Evolutionary conservation across 2,888 invertebrate species (phyloP).

Genomic region (Scaptodrosophila latifasciaeformis): DNA sequence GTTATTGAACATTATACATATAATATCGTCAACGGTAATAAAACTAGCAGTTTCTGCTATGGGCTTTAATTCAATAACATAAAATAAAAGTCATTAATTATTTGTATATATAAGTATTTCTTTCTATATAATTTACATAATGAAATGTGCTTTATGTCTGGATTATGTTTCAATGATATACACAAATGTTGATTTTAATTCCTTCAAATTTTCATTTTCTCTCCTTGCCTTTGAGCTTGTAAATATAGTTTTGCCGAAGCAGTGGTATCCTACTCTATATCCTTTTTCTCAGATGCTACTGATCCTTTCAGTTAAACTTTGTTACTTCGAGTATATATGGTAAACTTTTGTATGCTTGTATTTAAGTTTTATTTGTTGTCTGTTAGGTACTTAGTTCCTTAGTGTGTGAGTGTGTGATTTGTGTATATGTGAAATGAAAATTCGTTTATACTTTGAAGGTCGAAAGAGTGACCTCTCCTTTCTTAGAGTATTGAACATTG

Average conservation of each 20-base stretch:
- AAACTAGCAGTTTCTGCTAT: constrained; percentile 52
- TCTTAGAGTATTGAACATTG: too few relatives aligned
- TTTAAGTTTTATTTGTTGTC: constrained; percentile 21
- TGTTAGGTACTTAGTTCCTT: constrained; percentile 66
- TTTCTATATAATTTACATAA: constrained; percentile 38
- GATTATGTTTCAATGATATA: constrained; percentile 54
- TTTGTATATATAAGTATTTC: constrained; percentile 27
- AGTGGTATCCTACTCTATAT: constrained; percentile 22
- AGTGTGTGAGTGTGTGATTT: constrained; percentile 50
- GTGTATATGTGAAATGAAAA: constrained; percentile 36
- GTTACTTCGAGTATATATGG: constrained; percentile 30
- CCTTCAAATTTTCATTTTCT: constrained; percentile 22
- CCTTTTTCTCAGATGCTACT: constrained; percentile 1
- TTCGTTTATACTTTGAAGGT: constrained; percentile 30
- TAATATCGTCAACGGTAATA: constrained; percentile 69
- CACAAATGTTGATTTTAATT: constrained; percentile 47
- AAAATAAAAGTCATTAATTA: constrained; percentile 56
- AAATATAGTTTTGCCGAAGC: constrained; percentile 59
- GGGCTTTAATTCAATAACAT: too few relatives aligned
- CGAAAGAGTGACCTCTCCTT: too few relatives aligned
- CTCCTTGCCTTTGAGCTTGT: constrained; percentile 39
- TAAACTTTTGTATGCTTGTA: constrained; percentile 8
- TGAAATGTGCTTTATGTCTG: constrained; percentile 38
- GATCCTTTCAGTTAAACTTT: not conserved
- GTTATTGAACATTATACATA: constrained; percentile 11